Conservation (phyloP, 37 sponge, comb jelly and placozoan genomes). For the Ephydatia muelleri region DNA sequence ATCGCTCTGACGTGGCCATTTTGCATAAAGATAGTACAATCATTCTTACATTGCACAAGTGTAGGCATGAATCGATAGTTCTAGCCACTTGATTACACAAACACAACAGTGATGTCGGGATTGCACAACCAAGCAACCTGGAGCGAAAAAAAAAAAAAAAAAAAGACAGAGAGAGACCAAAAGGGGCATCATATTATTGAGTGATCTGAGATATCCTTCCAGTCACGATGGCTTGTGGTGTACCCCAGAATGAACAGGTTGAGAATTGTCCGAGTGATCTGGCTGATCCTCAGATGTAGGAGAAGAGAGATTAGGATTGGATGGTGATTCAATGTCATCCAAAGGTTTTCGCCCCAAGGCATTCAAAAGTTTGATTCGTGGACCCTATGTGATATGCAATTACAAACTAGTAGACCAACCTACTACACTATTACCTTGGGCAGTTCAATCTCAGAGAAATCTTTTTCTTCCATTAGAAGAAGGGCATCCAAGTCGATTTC, state of each 20-base stretch:
- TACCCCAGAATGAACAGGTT: neutral
- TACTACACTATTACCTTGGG: conserved; percentile 45
- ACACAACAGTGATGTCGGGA: neutral
- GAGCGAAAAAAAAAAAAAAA: conserved; percentile 1
- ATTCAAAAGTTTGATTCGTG: conserved; percentile 27
- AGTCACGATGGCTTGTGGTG: neutral
- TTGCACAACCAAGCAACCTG: conserved; percentile 1
- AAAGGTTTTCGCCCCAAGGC: conserved; percentile 18
- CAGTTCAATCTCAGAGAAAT: conserved; percentile 83
- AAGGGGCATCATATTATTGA: neutral
- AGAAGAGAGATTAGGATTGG: neutral
- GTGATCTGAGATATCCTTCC: neutral
- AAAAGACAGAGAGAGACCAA: too few species aligned
- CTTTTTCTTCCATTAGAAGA: conserved; percentile 83
- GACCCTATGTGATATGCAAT: conserved; percentile 23
- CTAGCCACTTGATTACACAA: neutral
- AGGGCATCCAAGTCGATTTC: conserved; percentile 89
- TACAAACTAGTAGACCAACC: too few species aligned
- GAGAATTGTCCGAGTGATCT: neutral
- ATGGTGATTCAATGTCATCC: neutral
- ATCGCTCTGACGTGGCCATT: neutral
- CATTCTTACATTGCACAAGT: neutral
- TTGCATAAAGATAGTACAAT: neutral
- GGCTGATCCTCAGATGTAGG: neutral
- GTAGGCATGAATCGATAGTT: conserved; percentile 1